These are phyloP conservation scores for Ichneumon xanthorius DNA, from an alignment of 2,888 invertebrate genomes.

Conservation along the genomic window DNA sequence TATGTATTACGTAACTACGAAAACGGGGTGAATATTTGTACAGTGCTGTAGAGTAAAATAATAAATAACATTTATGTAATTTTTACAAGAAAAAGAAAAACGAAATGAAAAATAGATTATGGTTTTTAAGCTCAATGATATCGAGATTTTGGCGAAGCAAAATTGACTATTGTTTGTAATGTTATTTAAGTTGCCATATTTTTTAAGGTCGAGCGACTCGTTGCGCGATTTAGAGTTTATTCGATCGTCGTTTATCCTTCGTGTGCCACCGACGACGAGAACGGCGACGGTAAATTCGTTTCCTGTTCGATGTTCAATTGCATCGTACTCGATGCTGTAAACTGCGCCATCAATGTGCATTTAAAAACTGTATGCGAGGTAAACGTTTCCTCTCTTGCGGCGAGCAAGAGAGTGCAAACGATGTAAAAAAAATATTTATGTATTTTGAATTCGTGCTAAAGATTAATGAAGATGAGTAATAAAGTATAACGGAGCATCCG, in stretches of 20 bases:
- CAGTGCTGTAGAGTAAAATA: slow-evolving; percentile 59
- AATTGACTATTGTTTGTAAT: slow-evolving; percentile 41
- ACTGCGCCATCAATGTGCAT: slow-evolving; percentile 8
- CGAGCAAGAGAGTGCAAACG: slow-evolving; percentile 71
- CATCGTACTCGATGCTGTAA: slow-evolving; percentile 48
- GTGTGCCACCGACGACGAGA: slow-evolving; percentile 22
- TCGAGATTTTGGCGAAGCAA: background rate
- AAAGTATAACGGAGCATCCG: slow-evolving; percentile 9
- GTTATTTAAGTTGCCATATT: slow-evolving; percentile 60
- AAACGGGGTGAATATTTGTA: slow-evolving; percentile 53
- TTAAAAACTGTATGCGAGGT: background rate
- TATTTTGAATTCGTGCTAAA: background rate
- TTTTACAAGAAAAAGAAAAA: slow-evolving; percentile 1
- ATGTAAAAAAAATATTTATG: background rate
- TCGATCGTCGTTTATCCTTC: slow-evolving; percentile 17
- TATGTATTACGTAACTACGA: slow-evolving; percentile 12
- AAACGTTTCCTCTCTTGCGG: slow-evolving; percentile 71
- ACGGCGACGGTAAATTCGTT: slow-evolving; percentile 22
- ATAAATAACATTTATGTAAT: slow-evolving; percentile 41
- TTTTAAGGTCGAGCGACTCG: slow-evolving; percentile 36
- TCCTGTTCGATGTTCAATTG: slow-evolving; percentile 49
- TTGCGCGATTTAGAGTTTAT: slow-evolving; percentile 8
- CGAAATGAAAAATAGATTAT: background rate
- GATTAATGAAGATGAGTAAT: slow-evolving; percentile 24
- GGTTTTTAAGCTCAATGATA: slow-evolving; percentile 28